Base-by-base conservation (phyloP, 2,113 vertebrate species). In the Corythaeola cristata region DNA sequence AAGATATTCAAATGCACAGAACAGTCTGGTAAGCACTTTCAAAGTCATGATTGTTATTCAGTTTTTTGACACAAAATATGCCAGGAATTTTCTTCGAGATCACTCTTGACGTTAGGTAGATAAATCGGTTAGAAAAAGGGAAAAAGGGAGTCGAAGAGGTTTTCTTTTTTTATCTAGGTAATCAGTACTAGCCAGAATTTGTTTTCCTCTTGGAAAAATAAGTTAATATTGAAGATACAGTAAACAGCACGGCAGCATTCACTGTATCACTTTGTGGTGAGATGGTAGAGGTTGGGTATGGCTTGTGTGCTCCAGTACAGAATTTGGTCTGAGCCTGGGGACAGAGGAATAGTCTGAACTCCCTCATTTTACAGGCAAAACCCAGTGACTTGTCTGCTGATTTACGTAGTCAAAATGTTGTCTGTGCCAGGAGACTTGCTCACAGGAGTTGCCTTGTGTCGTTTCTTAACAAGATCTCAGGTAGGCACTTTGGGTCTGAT, bases 101-200 rank as follows among this genome's bases (percentile, higher is more conserved):
- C 47, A 12, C 35, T n/a, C 28, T 66, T 71, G 37, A 19, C 20
- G 1, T n/a, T 64, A 62, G 37, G 30, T 37, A 47, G 15, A 35
- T 87, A 73, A 69, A 23, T 82, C 13, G 8, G 3, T 60, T 62
- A 41, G 64, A 82, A 94, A 75, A 79, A 74, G 55, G 35, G 26
- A 79, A 80, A 93, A 59, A 73, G 64, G 24, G 32, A 64, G 13
- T 37, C 56, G 58, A 18, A 60, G 35, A 13, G 10, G 41, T 12
- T 93, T 93, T 82, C 30, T 28, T 53, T 96, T 90, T 81, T 49
- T n/a, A 64, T 79, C n/a, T 75, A 88, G 80, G 64, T 94, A 90
- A 87, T 52, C 15, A 17, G 19, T 63, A 62, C 77, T 52, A 71
- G 67, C 22, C 85, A 95, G 96, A 85, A 71, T 75, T 94, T 66